Conservation (phyloP, 2,113 vertebrate genomes). For the Hemichromis elongatus region DNA sequence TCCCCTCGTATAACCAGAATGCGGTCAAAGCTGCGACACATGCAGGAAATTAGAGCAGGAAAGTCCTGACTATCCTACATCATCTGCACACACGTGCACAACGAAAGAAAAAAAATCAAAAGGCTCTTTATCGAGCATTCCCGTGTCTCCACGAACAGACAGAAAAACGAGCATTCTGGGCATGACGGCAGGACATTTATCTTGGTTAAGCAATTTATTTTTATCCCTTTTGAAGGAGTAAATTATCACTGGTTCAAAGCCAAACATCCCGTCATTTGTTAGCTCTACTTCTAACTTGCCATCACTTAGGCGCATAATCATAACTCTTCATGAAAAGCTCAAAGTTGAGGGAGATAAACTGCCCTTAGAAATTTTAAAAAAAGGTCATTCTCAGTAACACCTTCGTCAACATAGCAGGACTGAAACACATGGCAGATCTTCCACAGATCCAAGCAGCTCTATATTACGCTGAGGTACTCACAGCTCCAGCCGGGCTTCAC, state of each 20-base stretch:
- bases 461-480: conserved; percentile 24
- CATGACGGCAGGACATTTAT: not conserved
- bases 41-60: conserved; percentile 6
- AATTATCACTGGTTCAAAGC: conserved; percentile 23
- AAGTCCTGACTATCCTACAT: not conserved
- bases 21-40: not conserved
- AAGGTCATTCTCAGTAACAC: not conserved
- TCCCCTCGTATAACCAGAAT: conserved; percentile 9
- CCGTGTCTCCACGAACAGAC: not conserved
- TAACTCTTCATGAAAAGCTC: not conserved
- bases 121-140: not conserved
- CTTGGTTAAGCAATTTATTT: conserved; percentile 17
- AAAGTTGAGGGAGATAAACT: not conserved
- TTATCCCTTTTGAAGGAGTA: not conserved
- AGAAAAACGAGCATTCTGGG: not conserved
- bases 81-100: not conserved
- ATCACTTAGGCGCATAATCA: not conserved
- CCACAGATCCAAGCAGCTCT: conserved; percentile 38
- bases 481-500: conserved; percentile 51
- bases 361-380: not conserved
- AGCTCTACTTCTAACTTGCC: not conserved
- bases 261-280: not conserved
- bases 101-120: not conserved
- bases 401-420: not conserved
- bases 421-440: not conserved